phyloP scores from a whole-genome alignment of 1,140 invertebrate species.

The Bombus waltoni region DNA sequence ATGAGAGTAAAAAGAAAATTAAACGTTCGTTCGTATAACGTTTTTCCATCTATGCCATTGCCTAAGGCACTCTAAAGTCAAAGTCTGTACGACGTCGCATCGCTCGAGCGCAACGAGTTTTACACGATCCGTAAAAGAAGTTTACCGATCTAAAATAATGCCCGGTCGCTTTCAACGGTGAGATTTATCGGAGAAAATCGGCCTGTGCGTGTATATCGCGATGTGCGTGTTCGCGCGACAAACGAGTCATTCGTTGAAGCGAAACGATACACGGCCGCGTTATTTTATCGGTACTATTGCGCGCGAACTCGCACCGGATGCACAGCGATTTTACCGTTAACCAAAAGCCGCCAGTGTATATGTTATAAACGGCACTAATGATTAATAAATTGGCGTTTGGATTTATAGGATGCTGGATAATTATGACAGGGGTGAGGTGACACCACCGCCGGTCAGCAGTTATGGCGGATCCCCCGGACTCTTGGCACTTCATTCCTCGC shows the following conservation, averaged over 20 bases:
- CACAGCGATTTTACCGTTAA: constrained; percentile 33
- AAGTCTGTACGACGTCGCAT: too few relatives aligned
- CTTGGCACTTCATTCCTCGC: constrained; percentile 79
- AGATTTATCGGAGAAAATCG: constrained; percentile 7
- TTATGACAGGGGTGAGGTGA: constrained; percentile 82
- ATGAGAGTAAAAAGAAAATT: too few relatives aligned
- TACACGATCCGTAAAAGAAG: neutral
- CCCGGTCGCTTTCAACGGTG: neutral
- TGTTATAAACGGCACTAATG: neutral
- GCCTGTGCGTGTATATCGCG: neutral
- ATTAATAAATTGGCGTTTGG: constrained; percentile 3
- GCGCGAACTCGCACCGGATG: constrained; percentile 29
- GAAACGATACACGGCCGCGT: constrained; percentile 27
- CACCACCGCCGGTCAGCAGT: constrained; percentile 79
- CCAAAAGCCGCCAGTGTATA: neutral
- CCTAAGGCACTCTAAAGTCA: too few relatives aligned
- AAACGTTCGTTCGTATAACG: too few relatives aligned
- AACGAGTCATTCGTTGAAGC: constrained; percentile 23
- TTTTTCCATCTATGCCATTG: too few relatives aligned
- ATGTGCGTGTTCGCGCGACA: constrained; percentile 2
- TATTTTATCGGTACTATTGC: constrained; percentile 14
- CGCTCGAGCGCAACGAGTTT: too few relatives aligned
- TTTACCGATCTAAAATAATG: neutral
- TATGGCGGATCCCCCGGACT: constrained; percentile 80
- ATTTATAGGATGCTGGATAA: constrained; percentile 81